A percentile compares a stretch with the other conserved stretches of the same genome.
These are phyloP conservation scores for Puffinus mauretanicus DNA, from an alignment of 2,113 vertebrate species.

Conservation along the genomic window DNA sequence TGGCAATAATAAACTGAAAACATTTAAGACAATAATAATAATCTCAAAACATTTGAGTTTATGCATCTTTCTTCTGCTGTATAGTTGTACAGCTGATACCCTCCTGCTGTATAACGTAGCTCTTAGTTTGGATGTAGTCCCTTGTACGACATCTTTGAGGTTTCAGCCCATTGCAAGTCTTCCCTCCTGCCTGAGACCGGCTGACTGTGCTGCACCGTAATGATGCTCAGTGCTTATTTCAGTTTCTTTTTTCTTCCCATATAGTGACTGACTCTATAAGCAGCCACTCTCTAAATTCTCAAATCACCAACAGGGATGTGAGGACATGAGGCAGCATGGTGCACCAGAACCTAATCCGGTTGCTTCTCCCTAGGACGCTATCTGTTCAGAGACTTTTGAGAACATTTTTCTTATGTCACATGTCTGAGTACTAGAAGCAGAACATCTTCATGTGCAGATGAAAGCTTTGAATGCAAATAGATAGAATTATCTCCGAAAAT, in stretches of 20 bases:
- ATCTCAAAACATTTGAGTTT: not conserved
- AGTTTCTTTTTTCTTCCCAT: not conserved
- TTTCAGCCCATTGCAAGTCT: slow-evolving; percentile 18
- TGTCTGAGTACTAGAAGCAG: not conserved
- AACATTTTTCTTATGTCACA: not conserved
- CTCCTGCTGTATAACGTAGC: not conserved
- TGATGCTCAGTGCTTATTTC: not conserved
- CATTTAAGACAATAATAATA: not conserved
- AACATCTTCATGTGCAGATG: not conserved
- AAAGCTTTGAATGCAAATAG: slow-evolving; percentile 5
- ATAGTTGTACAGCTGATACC: not conserved
- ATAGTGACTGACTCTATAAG: not conserved
- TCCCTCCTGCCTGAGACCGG: not conserved
- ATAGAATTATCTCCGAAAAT: not conserved
- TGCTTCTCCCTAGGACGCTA: slow-evolving; percentile 24
- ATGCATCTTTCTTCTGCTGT: not conserved
- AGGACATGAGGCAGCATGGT: slow-evolving; percentile 9
- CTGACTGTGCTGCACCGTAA: not conserved
- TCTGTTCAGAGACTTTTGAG: not conserved
- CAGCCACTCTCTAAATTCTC: slow-evolving; percentile 19
- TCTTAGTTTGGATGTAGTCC: not conserved
- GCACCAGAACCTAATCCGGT: not conserved
- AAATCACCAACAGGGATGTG: not conserved
- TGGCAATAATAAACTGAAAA: not conserved
- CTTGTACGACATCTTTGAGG: not conserved